Conservation (phyloP, 2,888 invertebrate genomes). For the Mesopsocus fuscifrons region DNA sequence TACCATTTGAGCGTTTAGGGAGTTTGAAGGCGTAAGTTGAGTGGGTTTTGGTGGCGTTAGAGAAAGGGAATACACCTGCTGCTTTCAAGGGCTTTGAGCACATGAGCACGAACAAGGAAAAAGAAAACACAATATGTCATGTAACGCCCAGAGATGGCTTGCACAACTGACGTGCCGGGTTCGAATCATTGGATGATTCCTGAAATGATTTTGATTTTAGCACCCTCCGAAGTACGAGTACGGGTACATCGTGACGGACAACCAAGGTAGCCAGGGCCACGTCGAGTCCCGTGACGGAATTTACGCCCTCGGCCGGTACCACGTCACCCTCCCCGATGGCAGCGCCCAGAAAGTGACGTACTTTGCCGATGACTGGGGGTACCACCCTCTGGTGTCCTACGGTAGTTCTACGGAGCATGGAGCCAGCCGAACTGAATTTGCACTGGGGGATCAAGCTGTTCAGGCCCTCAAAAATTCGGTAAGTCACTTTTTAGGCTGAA, state of each 20-base stretch:
- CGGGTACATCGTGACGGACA: slow-evolving; percentile 26
- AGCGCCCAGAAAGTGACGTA: slow-evolving; percentile 31
- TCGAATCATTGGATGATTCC: too few relatives aligned
- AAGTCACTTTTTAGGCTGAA: background rate
- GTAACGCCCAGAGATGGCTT: too few relatives aligned
- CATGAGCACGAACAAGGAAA: too few relatives aligned
- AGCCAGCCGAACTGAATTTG: slow-evolving; percentile 30
- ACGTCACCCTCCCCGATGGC: slow-evolving; percentile 21
- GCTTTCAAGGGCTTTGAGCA: too few relatives aligned
- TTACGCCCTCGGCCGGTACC: slow-evolving; percentile 27
- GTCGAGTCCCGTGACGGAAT: slow-evolving; percentile 27
- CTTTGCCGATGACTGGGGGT: slow-evolving; percentile 40
- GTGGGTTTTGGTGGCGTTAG: too few relatives aligned
- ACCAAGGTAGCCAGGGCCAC: slow-evolving; percentile 27
- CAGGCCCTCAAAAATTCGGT: slow-evolving; percentile 23
- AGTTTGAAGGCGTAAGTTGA: too few relatives aligned
- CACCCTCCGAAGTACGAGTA: slow-evolving; percentile 32
- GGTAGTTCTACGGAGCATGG: slow-evolving; percentile 31
- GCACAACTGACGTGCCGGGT: too few relatives aligned
- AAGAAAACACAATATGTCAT: too few relatives aligned
- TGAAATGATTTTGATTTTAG: slow-evolving; percentile 23
- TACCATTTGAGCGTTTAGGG: too few relatives aligned
- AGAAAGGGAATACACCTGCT: too few relatives aligned
- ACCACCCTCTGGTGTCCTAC: slow-evolving; percentile 40
- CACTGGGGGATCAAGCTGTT: slow-evolving; percentile 35